These are phyloP conservation scores for Strigamia transsilvanica DNA, from an alignment of 2,888 invertebrate species.

Conservation along the genomic window DNA sequence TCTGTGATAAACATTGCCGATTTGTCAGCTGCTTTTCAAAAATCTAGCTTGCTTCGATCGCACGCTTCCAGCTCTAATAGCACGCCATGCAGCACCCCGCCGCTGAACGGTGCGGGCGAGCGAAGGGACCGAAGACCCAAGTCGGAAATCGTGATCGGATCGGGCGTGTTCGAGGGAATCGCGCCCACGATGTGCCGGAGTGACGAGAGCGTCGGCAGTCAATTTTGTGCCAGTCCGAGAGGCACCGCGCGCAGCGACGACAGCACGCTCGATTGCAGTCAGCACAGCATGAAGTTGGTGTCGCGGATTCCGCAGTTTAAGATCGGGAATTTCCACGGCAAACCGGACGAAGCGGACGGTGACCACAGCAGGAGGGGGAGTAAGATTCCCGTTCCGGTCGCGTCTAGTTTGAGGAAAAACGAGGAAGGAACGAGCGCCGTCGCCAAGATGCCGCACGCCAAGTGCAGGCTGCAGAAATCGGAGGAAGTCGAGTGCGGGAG, in stretches of 20 bases:
- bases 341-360: constrained; percentile 47
- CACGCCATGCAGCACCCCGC: constrained; percentile 48
- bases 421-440: background rate
- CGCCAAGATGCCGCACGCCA: constrained; percentile 44
- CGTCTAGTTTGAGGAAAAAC: background rate
- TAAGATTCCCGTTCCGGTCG: constrained; percentile 36
- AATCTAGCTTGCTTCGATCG: constrained; percentile 56
- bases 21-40: constrained; percentile 59
- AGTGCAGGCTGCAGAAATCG: background rate
- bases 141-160: constrained; percentile 47
- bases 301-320: constrained; percentile 26
- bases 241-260: constrained; percentile 34
- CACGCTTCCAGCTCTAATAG: constrained; percentile 51
- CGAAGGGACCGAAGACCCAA: constrained; percentile 51
- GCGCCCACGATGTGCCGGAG: constrained; percentile 33
- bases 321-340: background rate
- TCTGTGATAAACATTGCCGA: constrained; percentile 59
- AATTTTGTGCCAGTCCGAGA: constrained; percentile 7
- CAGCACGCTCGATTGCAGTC: constrained; percentile 40
- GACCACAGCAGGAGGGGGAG: constrained; percentile 52
- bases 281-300: background rate
- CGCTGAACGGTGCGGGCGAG: constrained; percentile 30
- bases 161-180: constrained; percentile 30
- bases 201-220: constrained; percentile 52
- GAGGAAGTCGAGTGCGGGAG: constrained; percentile 31